Evolutionary conservation across 2,113 vertebrate species (phyloP).

Genomic region (Uria aalge): DNA sequence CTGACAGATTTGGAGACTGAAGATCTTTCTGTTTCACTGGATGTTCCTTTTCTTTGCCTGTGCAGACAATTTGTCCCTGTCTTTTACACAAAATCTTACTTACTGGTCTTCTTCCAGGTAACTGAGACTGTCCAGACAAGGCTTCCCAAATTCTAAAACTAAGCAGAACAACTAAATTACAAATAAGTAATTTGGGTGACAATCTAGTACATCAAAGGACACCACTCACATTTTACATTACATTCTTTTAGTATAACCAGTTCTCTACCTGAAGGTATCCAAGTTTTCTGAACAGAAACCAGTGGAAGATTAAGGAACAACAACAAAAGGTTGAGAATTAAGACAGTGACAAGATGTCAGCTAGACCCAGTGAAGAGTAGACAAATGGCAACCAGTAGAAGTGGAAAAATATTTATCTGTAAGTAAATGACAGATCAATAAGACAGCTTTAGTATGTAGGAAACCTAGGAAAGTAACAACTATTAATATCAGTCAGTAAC

Average conservation of each 20-base stretch:
- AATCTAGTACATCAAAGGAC: neutral
- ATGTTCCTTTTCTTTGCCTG: neutral
- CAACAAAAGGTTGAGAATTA: neutral
- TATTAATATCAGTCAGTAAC: neutral
- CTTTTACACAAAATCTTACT: neutral
- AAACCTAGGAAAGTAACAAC: neutral
- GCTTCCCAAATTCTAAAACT: neutral
- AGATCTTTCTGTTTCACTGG: neutral
- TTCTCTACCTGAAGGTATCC: neutral
- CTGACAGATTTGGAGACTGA: neutral
- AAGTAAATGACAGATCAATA: neutral
- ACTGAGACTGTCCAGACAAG: neutral
- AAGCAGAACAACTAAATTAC: neutral
- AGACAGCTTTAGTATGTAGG: neutral
- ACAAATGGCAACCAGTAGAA: neutral
- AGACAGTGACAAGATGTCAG: neutral
- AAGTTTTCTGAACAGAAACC: neutral
- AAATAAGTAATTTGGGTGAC: accelerated
- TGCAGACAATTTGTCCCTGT: neutral
- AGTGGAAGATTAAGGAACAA: neutral
- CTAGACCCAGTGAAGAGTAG: neutral
- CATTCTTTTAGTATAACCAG: neutral
- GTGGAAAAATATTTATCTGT: neutral
- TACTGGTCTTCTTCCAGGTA: neutral
- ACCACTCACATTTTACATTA: neutral